Conservation (phyloP, 1,140 invertebrate species). For the Amphibalanus amphitrite region DNA sequence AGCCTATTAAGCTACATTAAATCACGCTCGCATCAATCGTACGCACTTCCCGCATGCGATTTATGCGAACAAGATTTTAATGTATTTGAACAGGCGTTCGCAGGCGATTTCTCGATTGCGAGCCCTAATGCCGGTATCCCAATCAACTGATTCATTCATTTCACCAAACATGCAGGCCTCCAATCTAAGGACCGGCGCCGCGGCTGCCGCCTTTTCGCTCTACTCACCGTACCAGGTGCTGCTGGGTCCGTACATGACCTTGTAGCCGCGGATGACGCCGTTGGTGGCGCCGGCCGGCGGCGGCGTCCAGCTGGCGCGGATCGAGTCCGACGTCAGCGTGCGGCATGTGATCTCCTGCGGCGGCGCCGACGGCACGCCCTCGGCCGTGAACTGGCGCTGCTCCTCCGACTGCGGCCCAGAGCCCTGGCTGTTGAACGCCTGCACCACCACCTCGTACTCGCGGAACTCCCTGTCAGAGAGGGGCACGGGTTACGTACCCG, state of each 20-base stretch:
- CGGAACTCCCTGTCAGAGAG: constrained; percentile 22
- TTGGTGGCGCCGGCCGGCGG: constrained; percentile 75
- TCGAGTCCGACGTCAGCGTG: constrained; percentile 78
- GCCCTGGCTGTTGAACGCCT: constrained; percentile 87
- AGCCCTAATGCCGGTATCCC: no score
- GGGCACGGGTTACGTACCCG: no score
- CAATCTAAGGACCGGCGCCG: no score
- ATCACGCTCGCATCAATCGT: no score
- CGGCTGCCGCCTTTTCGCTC: no score
- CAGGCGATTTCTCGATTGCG: no score
- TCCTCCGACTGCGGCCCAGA: constrained; percentile 77
- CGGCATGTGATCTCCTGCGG: constrained; percentile 81
- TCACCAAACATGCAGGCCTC: no score
- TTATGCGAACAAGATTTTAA: no score
- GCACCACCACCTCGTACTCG: constrained; percentile 83
- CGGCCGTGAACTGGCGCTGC: constrained; percentile 72
- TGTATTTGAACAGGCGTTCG: no score
- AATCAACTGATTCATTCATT: no score
- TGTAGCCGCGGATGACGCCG: constrained; percentile 89
- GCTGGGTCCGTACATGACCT: constrained; percentile 83
- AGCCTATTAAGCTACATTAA: no score
- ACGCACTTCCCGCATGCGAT: no score
- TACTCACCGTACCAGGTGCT: constrained; percentile 68
- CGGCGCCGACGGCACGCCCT: constrained; percentile 81
- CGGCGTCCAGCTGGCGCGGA: constrained; percentile 81